Evolutionary conservation across 1,140 invertebrate genomes (phyloP).

Genomic region (Leptinotarsa texana): DNA sequence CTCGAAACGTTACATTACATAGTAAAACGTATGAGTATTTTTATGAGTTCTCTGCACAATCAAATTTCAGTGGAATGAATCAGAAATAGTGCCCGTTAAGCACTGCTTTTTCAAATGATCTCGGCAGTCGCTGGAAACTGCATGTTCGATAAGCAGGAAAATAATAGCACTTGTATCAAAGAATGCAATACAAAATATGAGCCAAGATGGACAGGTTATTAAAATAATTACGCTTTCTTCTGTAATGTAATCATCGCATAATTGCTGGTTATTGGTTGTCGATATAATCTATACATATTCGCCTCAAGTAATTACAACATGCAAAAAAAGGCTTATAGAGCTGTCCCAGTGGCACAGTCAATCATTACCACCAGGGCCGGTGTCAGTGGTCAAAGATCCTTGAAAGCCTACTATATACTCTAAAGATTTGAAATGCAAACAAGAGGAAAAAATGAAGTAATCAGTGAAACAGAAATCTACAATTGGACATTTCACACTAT

Average conservation of each 20-base stretch:
- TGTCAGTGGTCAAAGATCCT: no score
- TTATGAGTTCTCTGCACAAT: no score
- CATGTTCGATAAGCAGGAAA: not conserved
- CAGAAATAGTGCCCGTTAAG: no score
- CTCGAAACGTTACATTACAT: no score
- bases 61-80: no score
- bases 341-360: slow-evolving; percentile 19
- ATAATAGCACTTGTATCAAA: slow-evolving; percentile 11
- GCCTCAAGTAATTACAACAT: slow-evolving; percentile 19
- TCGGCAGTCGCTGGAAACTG: not conserved
- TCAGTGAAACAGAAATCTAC: no score
- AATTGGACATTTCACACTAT: no score
- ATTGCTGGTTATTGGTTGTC: slow-evolving; percentile 27
- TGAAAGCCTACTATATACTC: no score
- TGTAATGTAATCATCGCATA: slow-evolving; percentile 23
- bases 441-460: no score
- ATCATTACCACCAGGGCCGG: not conserved
- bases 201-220: slow-evolving; percentile 21
- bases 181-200: slow-evolving; percentile 15
- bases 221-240: slow-evolving; percentile 28
- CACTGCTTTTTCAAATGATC: not conserved
- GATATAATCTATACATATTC: slow-evolving; percentile 27
- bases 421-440: no score
- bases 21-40: no score
- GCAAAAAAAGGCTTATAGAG: slow-evolving; percentile 11